Conservation (phyloP, 2,797 vertebrate genomes). For the Eulemur mongoz region DNA sequence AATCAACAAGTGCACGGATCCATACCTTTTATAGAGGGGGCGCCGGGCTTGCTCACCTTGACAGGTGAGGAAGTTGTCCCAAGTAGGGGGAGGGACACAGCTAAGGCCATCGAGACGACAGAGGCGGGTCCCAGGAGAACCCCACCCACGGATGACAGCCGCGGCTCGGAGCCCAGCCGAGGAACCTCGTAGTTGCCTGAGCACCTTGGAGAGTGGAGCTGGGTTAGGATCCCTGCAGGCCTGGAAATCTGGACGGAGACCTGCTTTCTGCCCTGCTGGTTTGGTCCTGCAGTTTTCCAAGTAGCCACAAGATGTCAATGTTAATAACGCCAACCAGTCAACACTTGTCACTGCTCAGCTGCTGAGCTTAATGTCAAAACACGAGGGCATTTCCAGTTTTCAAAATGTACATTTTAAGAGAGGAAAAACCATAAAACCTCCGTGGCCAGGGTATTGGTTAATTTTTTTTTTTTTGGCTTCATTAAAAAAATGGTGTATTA, state of each 20-base stretch:
- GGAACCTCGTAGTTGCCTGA: fast-evolving
- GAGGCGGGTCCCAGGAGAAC: not conserved
- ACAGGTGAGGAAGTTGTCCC: not conserved
- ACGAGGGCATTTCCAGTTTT: not conserved
- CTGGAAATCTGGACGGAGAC: not conserved
- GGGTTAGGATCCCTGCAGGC: not conserved
- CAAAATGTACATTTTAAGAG: not conserved
- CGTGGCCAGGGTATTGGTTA: not conserved
- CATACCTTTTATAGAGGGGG: not conserved
- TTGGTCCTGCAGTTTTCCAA: not conserved
- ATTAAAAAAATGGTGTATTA: not conserved
- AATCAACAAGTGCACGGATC: fast-evolving
- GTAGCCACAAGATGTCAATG: conserved; percentile 78
- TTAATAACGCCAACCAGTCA: not conserved
- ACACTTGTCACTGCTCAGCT: fast-evolving
- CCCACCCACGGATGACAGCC: fast-evolving
- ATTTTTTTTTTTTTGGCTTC: not conserved
- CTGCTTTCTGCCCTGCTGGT: fast-evolving
- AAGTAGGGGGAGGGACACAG: not conserved
- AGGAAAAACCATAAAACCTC: not conserved
- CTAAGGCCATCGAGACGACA: fast-evolving
- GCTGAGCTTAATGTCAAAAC: not conserved
- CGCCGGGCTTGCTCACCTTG: too few relatives aligned
- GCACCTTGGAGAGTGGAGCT: not conserved
- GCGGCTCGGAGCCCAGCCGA: fast-evolving